Base-by-base conservation (phyloP, 2,113 vertebrate genomes). In the Leptobrachium ailaonicum region DNA sequence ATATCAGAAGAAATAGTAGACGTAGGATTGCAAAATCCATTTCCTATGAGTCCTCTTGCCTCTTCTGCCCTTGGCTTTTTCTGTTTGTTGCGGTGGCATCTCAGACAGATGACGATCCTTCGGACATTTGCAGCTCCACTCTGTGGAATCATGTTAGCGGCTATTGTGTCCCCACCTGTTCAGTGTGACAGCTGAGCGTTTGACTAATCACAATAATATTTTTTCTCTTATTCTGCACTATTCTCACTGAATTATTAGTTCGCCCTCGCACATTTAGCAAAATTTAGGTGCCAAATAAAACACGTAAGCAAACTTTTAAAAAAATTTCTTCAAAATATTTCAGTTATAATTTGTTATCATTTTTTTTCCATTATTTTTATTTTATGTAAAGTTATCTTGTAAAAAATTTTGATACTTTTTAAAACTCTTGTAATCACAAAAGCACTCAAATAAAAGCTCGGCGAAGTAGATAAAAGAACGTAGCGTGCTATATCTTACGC, bases 91-190 rank as follows among this genome's bases (percentile, higher is more conserved):
- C 66, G 79, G 66, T 58, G 70, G 54, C n/a, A 72, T 72, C 54
- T 41, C 47, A 72, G 45, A n/a, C 43, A 45, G 68, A 45, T 71
- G 68, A 12, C 10, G 32, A 13, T 5, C 47, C 32, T 50, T 1
- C 71, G 45, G 63, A 2, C 9, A 47, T 66, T 53, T 80, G 43
- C 72, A 62, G 53, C 47, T 81, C 79, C 79, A 62, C 2, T 63
- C 14, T 12, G 10, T 40, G 79, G 79, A 81, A 81, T 74, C 64
- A 69, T 67, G 43, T 75, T 45, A 63, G 64, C 60, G 53, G 64
- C 69, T 81, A 75, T 75, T 69, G 71, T 74, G 42, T 11, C 66
- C 41, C 43, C 79, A 80, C 79, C 79, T 81, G 78, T 68, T 81
- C 72, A 50, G 42, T 10, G 12, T 42, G 79, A 81, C 79, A 80